A percentile compares a stretch with the other conserved stretches of the same genome.
Evolutionary conservation across 2,888 invertebrate genomes (phyloP).

Genomic region (Pammene fasciana): DNA sequence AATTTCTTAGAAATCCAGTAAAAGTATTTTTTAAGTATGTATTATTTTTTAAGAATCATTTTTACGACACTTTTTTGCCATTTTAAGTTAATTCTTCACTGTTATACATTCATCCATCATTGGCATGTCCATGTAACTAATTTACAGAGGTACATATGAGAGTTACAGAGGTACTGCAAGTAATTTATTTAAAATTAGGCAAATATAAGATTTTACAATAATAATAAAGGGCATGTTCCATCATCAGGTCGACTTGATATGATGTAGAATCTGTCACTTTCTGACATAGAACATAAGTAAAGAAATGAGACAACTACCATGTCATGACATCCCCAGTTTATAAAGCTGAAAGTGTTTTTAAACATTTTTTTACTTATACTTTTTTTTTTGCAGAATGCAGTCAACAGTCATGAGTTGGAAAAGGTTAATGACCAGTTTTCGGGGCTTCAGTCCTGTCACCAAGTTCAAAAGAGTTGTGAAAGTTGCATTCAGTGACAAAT

Average conservation of each 20-base stretch:
- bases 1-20: background rate
- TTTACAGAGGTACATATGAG: background rate
- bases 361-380: background rate
- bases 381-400: slow-evolving; percentile 61
- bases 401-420: slow-evolving; percentile 65
- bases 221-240: no score
- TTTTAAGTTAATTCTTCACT: slow-evolving; percentile 3
- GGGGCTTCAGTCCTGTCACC: slow-evolving; percentile 51
- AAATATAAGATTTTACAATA: no score
- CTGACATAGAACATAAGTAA: no score
- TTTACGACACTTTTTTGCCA: background rate
- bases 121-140: slow-evolving; percentile 10
- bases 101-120: background rate
- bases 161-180: no score
- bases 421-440: slow-evolving; percentile 60
- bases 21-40: slow-evolving; percentile 2
- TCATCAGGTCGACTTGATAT: no score
- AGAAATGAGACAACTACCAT: no score
- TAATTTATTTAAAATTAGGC: no score
- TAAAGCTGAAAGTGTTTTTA: background rate
- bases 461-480: slow-evolving; percentile 58
- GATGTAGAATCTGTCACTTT: no score
- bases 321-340: background rate
- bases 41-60: background rate
- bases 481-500: slow-evolving; percentile 86